A percentile compares a stretch with the other conserved stretches of the same genome.
phyloP scores from a whole-genome alignment of 2,113 vertebrate species.

The Serinus canaria region DNA sequence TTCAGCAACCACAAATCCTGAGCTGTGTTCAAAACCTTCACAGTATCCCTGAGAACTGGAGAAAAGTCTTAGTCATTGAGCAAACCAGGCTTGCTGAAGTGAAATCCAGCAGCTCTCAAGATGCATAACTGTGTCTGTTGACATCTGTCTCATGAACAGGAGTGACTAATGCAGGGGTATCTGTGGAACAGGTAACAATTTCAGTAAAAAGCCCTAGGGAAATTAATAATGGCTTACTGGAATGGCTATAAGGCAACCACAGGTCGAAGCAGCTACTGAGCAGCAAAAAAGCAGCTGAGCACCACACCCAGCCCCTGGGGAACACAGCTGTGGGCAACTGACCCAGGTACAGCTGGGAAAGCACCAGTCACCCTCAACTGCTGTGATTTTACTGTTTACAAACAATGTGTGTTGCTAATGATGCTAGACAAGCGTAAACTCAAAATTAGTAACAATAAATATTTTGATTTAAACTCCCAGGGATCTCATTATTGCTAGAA shows the following conservation, averaged over 20 bases:
- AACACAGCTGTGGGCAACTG: not conserved
- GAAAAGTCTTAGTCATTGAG: not conserved
- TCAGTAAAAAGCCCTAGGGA: not conserved
- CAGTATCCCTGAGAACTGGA: not conserved
- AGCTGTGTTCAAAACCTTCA: not conserved
- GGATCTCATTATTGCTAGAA: conserved; percentile 14
- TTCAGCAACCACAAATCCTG: not conserved
- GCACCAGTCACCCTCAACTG: not conserved
- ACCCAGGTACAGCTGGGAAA: not conserved
- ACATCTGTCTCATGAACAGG: not conserved
- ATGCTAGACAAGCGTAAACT: not conserved
- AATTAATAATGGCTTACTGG: not conserved
- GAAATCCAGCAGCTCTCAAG: not conserved
- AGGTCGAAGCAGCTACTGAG: not conserved
- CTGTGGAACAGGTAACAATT: not conserved
- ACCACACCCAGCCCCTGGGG: not conserved
- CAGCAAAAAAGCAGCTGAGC: not conserved
- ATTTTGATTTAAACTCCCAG: conserved; percentile 39
- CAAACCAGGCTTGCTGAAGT: not conserved
- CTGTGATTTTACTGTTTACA: not conserved
- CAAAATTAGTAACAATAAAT: conserved; percentile 43
- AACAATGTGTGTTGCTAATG: not conserved
- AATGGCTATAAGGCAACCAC: not conserved
- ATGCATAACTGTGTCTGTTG: not conserved
- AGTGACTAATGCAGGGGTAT: not conserved